Conservation (phyloP, 2,113 vertebrate species). For the Psittacula cyanocephala region DNA sequence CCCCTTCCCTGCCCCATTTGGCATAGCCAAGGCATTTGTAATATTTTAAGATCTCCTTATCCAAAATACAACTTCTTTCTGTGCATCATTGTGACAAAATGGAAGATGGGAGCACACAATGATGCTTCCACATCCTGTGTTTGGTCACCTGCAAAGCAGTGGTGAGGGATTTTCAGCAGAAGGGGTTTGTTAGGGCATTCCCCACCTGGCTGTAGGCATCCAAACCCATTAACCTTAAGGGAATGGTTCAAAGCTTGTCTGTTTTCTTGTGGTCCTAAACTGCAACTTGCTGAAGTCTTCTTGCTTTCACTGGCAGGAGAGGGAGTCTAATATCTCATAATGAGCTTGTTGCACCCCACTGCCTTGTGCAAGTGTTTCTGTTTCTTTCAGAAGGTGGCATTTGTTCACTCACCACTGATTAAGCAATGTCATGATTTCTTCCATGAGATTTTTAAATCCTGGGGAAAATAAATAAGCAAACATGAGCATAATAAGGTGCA, state of each 20-base stretch:
- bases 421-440: neutral
- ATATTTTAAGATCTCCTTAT: neutral
- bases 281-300: neutral
- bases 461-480: neutral
- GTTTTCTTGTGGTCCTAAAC: neutral
- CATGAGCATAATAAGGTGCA: neutral
- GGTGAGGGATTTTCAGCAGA: neutral
- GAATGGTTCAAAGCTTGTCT: neutral
- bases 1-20: neutral
- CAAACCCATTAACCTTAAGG: neutral
- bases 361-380: neutral
- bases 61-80: neutral
- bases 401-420: neutral
- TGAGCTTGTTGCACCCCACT: neutral
- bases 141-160: neutral
- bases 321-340: neutral
- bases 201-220: neutral
- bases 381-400: neutral
- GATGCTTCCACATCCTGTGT: neutral
- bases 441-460: neutral
- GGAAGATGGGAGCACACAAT: neutral
- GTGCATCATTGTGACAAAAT: neutral
- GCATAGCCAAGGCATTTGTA: neutral
- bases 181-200: neutral
- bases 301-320: neutral